Evolutionary conservation across 2,113 vertebrate genomes (phyloP).

Genomic region (Pituophis catenifer): DNA sequence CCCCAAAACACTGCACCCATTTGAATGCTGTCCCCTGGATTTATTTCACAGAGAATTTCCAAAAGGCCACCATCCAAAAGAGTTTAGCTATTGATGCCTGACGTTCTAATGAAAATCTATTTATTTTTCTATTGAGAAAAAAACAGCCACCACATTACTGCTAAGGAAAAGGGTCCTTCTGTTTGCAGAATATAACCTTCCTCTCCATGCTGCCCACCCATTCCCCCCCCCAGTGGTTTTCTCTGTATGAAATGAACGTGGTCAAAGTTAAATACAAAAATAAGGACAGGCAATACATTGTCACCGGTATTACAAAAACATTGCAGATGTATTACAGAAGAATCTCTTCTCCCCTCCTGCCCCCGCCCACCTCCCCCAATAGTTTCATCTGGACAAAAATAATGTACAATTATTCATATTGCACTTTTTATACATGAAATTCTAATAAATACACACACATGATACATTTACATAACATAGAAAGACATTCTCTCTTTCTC

Average conservation of each 20-base stretch:
- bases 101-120: conserved; percentile 12
- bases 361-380: conserved; percentile 23
- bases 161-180: conserved; percentile 27
- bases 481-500: conserved; percentile 62
- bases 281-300: conserved; percentile 42
- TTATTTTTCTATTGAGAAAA: conserved; percentile 35
- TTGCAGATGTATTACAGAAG: conserved; percentile 61
- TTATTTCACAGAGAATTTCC: neutral
- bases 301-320: conserved; percentile 62
- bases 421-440: conserved; percentile 85
- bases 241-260: conserved; percentile 54
- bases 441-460: conserved; percentile 96
- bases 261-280: conserved; percentile 63
- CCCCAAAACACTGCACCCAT: neutral
- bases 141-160: conserved; percentile 41
- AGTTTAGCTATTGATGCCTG: conserved; percentile 29
- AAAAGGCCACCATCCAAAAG: conserved; percentile 10
- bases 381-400: conserved; percentile 69
- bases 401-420: conserved; percentile 83
- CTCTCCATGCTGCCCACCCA: conserved; percentile 8
- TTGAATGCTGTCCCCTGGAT: neutral
- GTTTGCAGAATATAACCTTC: neutral
- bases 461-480: conserved; percentile 78
- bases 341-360: neutral
- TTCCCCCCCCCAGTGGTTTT: conserved; percentile 35